These are phyloP conservation scores for Phymatocera aterrima DNA, from an alignment of 2,888 invertebrate species.

Conservation along the genomic window DNA sequence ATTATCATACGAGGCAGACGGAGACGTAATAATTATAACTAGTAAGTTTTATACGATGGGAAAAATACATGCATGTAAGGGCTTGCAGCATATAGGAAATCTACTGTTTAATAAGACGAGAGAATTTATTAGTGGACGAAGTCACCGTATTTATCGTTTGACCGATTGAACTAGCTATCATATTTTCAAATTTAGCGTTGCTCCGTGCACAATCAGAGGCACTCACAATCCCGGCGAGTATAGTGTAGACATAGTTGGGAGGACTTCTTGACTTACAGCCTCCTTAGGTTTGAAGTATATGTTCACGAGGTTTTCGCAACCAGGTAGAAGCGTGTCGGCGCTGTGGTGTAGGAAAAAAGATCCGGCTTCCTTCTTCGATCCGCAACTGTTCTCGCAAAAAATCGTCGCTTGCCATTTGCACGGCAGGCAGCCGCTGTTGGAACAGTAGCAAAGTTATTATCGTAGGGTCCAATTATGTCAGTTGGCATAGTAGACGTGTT, in stretches of 20 bases:
- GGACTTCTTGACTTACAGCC: conserved; percentile 63
- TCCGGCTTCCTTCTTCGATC: conserved; percentile 54
- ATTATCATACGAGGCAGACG: not conserved
- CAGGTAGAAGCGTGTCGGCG: conserved; percentile 75
- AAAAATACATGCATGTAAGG: too few relatives aligned
- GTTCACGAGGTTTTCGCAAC: conserved; percentile 76
- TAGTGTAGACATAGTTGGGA: not conserved
- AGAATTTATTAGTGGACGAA: too few relatives aligned
- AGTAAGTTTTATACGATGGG: too few relatives aligned
- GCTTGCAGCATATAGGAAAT: too few relatives aligned
- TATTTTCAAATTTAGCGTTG: too few relatives aligned
- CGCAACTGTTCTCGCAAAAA: conserved; percentile 64
- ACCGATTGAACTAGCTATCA: too few relatives aligned
- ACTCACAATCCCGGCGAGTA: too few relatives aligned
- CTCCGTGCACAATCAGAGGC: not conserved
- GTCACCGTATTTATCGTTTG: too few relatives aligned
- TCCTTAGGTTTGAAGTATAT: conserved; percentile 78
- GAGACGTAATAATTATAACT: too few relatives aligned
- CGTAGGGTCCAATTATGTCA: conserved; percentile 17
- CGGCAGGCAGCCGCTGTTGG: conserved; percentile 77
- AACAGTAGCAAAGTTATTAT: conserved; percentile 22
- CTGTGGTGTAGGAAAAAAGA: conserved; percentile 63
- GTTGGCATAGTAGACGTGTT: not conserved
- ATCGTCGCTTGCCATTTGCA: conserved; percentile 78
- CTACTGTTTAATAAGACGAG: too few relatives aligned